A percentile compares a stretch with the other conserved stretches of the same genome.
phyloP scores from a whole-genome alignment of 2,888 invertebrate species.

The Seira sanloemensis region DNA sequence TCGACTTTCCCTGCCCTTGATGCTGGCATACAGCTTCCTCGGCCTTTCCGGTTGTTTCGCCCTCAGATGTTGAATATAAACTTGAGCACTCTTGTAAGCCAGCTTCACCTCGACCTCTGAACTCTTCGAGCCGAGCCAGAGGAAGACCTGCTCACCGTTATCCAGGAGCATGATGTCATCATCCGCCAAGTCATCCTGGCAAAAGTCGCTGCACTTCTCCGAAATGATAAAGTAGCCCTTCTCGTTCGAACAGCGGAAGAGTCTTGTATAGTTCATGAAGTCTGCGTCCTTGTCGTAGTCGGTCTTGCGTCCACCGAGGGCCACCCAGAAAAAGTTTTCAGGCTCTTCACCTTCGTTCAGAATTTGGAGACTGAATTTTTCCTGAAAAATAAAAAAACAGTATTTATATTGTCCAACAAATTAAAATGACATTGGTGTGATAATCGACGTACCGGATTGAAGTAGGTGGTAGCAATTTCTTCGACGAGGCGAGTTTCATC shows the following conservation, averaged over 20 bases:
- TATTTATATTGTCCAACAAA: neutral
- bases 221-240: constrained; percentile 99
- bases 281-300: constrained; percentile 91
- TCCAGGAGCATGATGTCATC: constrained; percentile 99
- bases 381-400: constrained; percentile 41
- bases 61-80: constrained; percentile 97
- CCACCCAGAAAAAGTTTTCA: constrained; percentile 99
- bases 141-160: constrained; percentile 97
- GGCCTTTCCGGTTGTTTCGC: constrained; percentile 94
- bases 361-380: constrained; percentile 80
- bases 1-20: constrained; percentile 96
- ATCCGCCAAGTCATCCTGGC: constrained; percentile 99
- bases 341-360: constrained; percentile 96
- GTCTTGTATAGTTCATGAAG: constrained; percentile 93
- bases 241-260: constrained; percentile 99
- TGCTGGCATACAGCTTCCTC: constrained; percentile 93
- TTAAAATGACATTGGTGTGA: neutral
- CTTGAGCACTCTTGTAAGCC: constrained; percentile 98
- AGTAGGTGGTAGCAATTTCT: constrained; percentile 85
- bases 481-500: constrained; percentile 91
- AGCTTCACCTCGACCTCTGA: constrained; percentile 99
- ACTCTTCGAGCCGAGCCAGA: constrained; percentile 97
- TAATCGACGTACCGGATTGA: constrained; percentile 77
- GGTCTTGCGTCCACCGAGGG: constrained; percentile 89
- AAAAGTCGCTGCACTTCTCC: constrained; percentile 98